Base-by-base conservation (phyloP, 2,888 invertebrate genomes). In the Mactromeris polynyma region DNA sequence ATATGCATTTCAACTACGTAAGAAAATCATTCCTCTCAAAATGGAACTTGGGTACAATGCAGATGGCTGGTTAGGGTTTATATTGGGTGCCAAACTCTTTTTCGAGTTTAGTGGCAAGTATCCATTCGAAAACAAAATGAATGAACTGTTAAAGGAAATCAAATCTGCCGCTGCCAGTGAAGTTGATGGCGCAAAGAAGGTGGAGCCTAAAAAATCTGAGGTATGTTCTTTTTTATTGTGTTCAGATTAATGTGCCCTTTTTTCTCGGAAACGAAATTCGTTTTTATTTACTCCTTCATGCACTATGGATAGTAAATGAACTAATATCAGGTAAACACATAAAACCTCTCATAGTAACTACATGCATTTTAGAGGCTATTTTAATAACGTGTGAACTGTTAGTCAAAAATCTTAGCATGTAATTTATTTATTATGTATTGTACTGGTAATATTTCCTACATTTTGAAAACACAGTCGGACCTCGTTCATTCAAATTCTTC, bases 41-140 rank as follows among this genome's bases (percentile, higher is more conserved):
- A 89, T 93, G 93, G 89, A 92, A 73, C 46, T 81, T 21, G 89
- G 91, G 6, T 93, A 93, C 81, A 54, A 38, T 26, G 90, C 93
- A 1, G 93, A 93, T 84, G 93, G 93, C 0, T 93, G 93, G 93
- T 64, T 93, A 21, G 93, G 93, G 0, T 90, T 93, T 42, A 93
- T 93, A 40, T 54, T 89, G 31, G 93, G 93, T 14, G 89, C 93
- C 2, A 90, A 92, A 79, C 78, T 93, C 21, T 93, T 92, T 77
- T 92, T 87, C 51, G 91, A 93, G 77, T 93, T 93, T 83, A 93
- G 90, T 46, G 91, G 89, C 3, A 92, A 92, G 84, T 92, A 91
- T 81, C 86, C 87, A 19, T 92, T 90, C 83, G 90, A 92, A 31
- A 81, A 77, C 17, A 92, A 92, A 81, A 83, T 92, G 58, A 78